These are phyloP conservation scores for Leptobrachium ailaonicum DNA, from an alignment of 2,113 vertebrate genomes.

Conservation along the genomic window DNA sequence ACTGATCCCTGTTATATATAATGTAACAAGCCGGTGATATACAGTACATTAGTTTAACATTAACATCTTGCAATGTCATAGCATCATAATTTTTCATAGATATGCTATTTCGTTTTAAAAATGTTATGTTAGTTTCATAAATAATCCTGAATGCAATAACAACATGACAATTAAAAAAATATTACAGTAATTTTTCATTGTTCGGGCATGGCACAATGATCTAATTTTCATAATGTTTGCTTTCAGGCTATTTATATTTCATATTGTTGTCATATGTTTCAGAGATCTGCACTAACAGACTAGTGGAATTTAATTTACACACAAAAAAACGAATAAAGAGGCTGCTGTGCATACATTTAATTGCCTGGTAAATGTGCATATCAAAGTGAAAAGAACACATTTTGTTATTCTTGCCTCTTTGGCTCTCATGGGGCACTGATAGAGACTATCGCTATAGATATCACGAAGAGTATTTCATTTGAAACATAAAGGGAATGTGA, in stretches of 20 bases:
- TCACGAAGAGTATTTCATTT: constrained; percentile 4
- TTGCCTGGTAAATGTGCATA: constrained; percentile 6
- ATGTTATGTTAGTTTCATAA: constrained; percentile 13
- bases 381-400: neutral
- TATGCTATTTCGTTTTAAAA: neutral
- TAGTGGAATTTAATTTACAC: neutral
- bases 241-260: constrained; percentile 23
- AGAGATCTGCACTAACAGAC: constrained; percentile 1
- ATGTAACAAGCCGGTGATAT: neutral
- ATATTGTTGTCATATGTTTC: constrained; percentile 5
- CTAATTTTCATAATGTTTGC: constrained; percentile 21
- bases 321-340: neutral
- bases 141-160: constrained; percentile 9
- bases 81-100: neutral
- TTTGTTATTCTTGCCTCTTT: neutral
- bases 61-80: neutral
- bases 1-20: neutral
- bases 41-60: neutral
- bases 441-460: constrained; percentile 2
- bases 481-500: constrained; percentile 2
- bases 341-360: constrained; percentile 5
- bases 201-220: constrained; percentile 5
- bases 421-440: neutral
- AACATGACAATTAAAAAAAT: constrained; percentile 36
- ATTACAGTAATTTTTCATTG: constrained; percentile 38